A percentile compares a stretch with the other conserved stretches of the same genome.
Conservation (phyloP, 2,113 vertebrate species). For the Mormyrus iriodes region DNA sequence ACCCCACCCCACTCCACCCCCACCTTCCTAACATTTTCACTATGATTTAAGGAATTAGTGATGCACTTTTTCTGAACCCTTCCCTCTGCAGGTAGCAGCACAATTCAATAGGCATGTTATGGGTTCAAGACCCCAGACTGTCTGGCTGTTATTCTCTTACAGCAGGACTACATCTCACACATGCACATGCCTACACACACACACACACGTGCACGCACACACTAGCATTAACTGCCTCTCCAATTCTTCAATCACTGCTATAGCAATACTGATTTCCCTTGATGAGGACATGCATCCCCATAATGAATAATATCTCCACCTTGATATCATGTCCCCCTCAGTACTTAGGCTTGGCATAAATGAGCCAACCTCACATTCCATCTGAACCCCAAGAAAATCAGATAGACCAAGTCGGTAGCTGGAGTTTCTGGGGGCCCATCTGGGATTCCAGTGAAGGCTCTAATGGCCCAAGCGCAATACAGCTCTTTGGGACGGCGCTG, state of each 20-base stretch:
- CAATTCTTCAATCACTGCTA: neutral
- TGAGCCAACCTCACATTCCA: neutral
- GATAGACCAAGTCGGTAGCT: neutral
- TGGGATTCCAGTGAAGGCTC: neutral
- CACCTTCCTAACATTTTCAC: neutral
- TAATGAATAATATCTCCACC: constrained; percentile 1
- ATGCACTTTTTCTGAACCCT: neutral
- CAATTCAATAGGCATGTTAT: neutral
- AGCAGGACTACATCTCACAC: neutral
- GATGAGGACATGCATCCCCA: neutral
- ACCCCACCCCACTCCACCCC: too few relatives aligned
- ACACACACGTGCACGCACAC: neutral
- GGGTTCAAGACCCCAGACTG: neutral
- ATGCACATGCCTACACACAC: neutral
- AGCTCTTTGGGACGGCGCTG: neutral
- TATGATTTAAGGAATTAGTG: neutral
- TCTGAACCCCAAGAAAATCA: neutral
- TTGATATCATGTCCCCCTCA: constrained; percentile 3
- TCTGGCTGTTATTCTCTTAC: neutral
- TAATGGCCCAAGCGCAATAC: neutral
- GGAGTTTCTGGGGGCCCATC: neutral
- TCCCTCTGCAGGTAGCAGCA: neutral
- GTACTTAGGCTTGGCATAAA: neutral
- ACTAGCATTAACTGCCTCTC: neutral
- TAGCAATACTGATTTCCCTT: neutral